Base-by-base conservation (phyloP, 2,113 vertebrate species). In the Xenus cinereus region DNA sequence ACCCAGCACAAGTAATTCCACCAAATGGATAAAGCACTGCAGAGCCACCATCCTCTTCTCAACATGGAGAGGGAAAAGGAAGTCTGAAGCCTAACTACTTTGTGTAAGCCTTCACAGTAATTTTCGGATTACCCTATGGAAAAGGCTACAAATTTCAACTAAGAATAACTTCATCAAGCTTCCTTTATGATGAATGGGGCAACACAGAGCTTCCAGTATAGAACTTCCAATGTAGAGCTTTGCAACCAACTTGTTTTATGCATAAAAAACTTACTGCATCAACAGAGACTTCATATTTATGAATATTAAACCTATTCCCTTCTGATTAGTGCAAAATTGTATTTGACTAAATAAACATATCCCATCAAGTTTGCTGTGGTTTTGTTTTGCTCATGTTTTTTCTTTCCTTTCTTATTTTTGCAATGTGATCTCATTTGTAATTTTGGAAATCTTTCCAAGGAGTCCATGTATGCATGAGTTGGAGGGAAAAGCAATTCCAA, bases 41-140 rank as follows among this genome's bases (percentile, higher is more conserved):
- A 71, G 32, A 89, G 33, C 8, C 30, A 33, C 9, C 4, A 41
- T 35, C 23, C 60, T 62, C 15, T 66, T 64, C 46, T 48, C 21
- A 63, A 62, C 4, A 14, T 3, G 6, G 4, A 76, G 10, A 2
- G 1, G 6, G 23, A 14, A 8, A 20, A 79, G 13, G 15, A 9
- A 28, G 10, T 41, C 37, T 95, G 59, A 46, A 86, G 48, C 3
- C 12, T 23, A 88, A 63, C 8, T 30, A 37, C 30, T 66, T 66
- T 7, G 2, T 16, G 17, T 37, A 71, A 72, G 23, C 14, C 14
- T 51, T 53, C 37, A 63, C 9, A 27, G 16, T 18, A 73, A 35
- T 45, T 72, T 87, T 45, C 41, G 5, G 22, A 73, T 45, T 22
- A 4, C 37, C 57, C 28, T 22, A 63, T 9, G 9, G 35, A 76